These are phyloP conservation scores for Lepidurus apus DNA, from an alignment of 1,140 invertebrate species.

Conservation along the genomic window DNA sequence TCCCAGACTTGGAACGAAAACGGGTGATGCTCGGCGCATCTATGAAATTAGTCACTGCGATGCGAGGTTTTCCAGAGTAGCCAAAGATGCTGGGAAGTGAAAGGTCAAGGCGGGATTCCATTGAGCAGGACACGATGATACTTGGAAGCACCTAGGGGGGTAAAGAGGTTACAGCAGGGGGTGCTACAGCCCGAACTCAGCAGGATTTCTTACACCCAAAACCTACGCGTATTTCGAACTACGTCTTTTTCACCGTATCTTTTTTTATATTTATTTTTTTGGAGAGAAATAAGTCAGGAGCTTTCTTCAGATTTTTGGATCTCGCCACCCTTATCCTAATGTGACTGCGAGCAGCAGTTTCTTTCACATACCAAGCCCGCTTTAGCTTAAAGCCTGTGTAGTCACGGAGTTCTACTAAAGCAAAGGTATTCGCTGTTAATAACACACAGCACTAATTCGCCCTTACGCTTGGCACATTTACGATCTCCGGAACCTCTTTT, in stretches of 20 bases:
- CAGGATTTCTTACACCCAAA: not conserved
- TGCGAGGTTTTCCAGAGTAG: not conserved
- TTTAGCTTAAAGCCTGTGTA: not conserved
- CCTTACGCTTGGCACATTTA: not conserved
- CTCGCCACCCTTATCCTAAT: too few species aligned
- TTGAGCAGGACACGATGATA: conserved; percentile 6
- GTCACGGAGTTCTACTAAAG: not conserved
- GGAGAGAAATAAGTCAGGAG: too few species aligned
- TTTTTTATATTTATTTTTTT: too few species aligned
- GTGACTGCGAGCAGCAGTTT: too few species aligned
- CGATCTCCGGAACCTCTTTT: not conserved
- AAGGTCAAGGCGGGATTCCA: conserved; percentile 4
- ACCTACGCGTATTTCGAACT: not conserved
- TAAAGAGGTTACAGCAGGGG: conserved; percentile 17
- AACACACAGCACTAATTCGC: conserved; percentile 10
- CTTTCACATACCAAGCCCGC: too few species aligned
- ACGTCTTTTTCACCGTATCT: not conserved
- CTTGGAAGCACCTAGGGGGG: conserved; percentile 15
- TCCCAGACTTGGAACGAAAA: not conserved
- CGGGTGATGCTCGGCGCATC: not conserved
- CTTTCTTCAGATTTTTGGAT: too few species aligned
- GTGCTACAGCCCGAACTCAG: not conserved
- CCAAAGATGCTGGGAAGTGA: not conserved
- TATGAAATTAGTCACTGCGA: not conserved
- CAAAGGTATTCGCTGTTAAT: not conserved